Evolutionary conservation across 2,888 invertebrate genomes (phyloP), one percentile per base, ranked within the genome.

Genomic region (Amitus sp.): DNA sequence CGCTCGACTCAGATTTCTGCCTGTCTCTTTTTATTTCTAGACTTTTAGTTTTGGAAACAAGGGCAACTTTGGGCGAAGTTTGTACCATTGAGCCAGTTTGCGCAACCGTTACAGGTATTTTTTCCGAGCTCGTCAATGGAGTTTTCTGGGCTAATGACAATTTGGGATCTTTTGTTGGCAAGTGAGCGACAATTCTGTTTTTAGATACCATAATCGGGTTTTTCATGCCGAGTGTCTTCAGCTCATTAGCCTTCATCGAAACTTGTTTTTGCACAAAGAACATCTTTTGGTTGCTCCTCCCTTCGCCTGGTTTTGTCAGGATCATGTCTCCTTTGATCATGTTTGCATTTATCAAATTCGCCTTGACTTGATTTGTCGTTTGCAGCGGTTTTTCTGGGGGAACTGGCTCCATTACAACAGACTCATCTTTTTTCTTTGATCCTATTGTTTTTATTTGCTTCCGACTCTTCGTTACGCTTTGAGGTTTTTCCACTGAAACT

Each of bases 321-420:
- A 81, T 78, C 80, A 81, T 80, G 40, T 80, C 81, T 2, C 79
- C 79, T 51, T 79, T 80, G n/a, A 80, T 74, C 77, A 80, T 82
- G 47, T 81, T 82, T 9, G 80, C 74, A 52, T 61, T 87, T 82
- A 76, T 88, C 84, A 73, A 80, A 82, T 77, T 84, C 78, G 71
- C 87, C 84, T 72, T 87, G 79, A 73, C 84, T 82, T 70, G 82
- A 82, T 75, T 82, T 65, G 72, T 81, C 66, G 73, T 76, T 69
- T 70, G 83, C 70, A 69, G 66, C 33, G 73, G 72, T 65, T 76
- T 81, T 17, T 77, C 73, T 2, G 59, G 12, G 6, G 73, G 73
- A 0, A 70, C 33, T 62, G 62, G 3, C 43, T 20, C 10, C 30
- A 42, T 1, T 28, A 58, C 33, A 43, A 47, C 39, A 1, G 66